phyloP scores from a whole-genome alignment of 2,797 vertebrate species.

The Malurus splendens region DNA sequence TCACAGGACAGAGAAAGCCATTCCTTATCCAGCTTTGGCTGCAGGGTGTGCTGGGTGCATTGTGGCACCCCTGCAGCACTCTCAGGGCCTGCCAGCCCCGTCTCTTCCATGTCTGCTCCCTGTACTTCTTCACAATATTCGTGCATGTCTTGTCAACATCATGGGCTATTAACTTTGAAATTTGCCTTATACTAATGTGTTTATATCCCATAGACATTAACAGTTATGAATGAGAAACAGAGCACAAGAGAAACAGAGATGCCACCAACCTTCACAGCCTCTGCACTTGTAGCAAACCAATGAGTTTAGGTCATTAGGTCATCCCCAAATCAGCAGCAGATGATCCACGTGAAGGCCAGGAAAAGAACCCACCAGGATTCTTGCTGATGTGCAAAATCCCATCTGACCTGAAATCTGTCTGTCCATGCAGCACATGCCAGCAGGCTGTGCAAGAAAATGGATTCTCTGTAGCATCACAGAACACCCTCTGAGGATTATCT shows the following conservation, averaged over 20 bases:
- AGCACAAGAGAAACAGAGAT: not conserved
- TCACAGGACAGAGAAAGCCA: not conserved
- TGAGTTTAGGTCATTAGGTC: not conserved
- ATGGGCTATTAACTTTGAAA: not conserved
- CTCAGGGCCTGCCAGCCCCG: not conserved
- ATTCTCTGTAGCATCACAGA: not conserved
- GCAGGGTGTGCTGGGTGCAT: accelerated
- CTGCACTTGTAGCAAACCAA: not conserved
- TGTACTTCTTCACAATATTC: not conserved
- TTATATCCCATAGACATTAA: not conserved
- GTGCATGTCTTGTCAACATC: not conserved
- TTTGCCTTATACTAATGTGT: not conserved
- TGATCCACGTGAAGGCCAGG: not conserved
- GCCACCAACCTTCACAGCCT: not conserved
- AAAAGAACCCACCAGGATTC: not conserved
- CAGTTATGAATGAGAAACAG: accelerated
- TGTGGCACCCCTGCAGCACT: not conserved
- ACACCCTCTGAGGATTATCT: not conserved
- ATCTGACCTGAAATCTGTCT: not conserved
- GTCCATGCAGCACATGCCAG: not conserved
- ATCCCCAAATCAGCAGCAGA: not conserved
- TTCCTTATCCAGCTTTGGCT: not conserved
- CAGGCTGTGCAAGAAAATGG: not conserved
- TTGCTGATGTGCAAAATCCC: not conserved
- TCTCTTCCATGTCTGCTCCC: not conserved